These are phyloP conservation scores for Betta splendens DNA, from an alignment of 2,797 vertebrate genomes.

Conservation along the genomic window DNA sequence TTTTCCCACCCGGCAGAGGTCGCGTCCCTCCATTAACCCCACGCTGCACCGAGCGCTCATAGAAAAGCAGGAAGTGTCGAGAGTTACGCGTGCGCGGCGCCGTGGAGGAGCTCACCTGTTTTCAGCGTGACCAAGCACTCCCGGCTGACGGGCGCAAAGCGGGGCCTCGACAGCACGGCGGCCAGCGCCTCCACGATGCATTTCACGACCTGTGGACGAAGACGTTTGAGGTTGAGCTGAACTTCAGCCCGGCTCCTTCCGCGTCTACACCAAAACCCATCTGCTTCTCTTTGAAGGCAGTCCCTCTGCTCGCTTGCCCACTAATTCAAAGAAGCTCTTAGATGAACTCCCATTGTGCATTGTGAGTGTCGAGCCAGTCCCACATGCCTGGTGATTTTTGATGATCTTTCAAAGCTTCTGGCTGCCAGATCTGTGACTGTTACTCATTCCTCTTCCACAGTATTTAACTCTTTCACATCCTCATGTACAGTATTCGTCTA, in stretches of 20 bases:
- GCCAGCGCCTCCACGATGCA: slow-evolving; percentile 94
- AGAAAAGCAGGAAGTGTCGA: slow-evolving; percentile 21
- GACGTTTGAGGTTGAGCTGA: too few species aligned
- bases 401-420: background rate
- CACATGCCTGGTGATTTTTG: slow-evolving; percentile 8
- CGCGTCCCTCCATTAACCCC: slow-evolving; percentile 60
- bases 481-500: slow-evolving; percentile 4
- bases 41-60: slow-evolving; percentile 23
- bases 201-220: slow-evolving; percentile 88
- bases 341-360: slow-evolving; percentile 26
- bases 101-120: slow-evolving; percentile 83
- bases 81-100: too few species aligned
- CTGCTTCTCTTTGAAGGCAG: slow-evolving; percentile 13
- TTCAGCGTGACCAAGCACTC: slow-evolving; percentile 89
- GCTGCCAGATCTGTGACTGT: slow-evolving; percentile 11
- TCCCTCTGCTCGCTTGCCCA: background rate
- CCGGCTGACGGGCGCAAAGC: slow-evolving; percentile 84
- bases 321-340: slow-evolving; percentile 33
- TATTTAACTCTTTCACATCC: slow-evolving; percentile 1
- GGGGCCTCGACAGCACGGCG: slow-evolving; percentile 89
- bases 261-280: background rate
- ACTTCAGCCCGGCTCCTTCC: too few species aligned
- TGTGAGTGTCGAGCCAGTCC: slow-evolving; percentile 22
- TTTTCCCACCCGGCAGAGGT: slow-evolving; percentile 36
- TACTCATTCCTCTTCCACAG: slow-evolving; percentile 7